phyloP scores from a whole-genome alignment of 1,140 invertebrate species.

The Diabrotica undecimpunctata region DNA sequence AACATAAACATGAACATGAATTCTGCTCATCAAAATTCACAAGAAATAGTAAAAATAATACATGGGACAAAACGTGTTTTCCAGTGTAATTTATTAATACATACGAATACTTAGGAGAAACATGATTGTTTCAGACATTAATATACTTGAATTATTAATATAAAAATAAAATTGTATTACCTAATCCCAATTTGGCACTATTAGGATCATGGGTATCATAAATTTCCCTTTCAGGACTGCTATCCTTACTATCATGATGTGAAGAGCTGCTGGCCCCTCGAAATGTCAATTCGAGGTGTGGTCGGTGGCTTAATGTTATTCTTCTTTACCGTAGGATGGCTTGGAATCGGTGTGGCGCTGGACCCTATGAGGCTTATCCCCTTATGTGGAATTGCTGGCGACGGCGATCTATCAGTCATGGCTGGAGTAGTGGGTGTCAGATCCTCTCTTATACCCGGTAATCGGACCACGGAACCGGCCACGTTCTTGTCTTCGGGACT shows the following conservation, averaged over 20 bases:
- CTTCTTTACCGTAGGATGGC: conserved; percentile 34
- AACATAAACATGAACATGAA: too few species aligned
- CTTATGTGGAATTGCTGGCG: conserved; percentile 14
- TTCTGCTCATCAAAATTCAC: too few species aligned
- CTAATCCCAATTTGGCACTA: conserved; percentile 48
- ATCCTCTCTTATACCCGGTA: conserved; percentile 69
- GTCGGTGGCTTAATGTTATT: conserved; percentile 59
- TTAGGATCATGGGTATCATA: conserved; percentile 49
- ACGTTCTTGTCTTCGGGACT: conserved; percentile 59
- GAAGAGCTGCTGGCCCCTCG: conserved; percentile 80
- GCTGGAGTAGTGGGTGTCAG: conserved; percentile 50
- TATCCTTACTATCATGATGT: conserved; percentile 78
- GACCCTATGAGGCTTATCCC: conserved; percentile 42
- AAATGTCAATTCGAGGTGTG: conserved; percentile 82
- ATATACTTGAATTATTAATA: too few species aligned
- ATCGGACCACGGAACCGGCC: conserved; percentile 49
- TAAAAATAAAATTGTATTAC: neutral
- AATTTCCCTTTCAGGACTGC: conserved; percentile 74
- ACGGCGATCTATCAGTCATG: conserved; percentile 31
- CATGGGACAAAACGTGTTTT: too few species aligned
- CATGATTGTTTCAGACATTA: too few species aligned
- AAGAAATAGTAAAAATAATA: too few species aligned
- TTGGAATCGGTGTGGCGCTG: conserved; percentile 36
- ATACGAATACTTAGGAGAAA: too few species aligned
- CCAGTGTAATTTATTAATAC: too few species aligned